A percentile compares a stretch with the other conserved stretches of the same genome.
These are phyloP conservation scores for Pseudochirops corinnae DNA, from an alignment of 2,797 vertebrate genomes.

Conservation along the genomic window DNA sequence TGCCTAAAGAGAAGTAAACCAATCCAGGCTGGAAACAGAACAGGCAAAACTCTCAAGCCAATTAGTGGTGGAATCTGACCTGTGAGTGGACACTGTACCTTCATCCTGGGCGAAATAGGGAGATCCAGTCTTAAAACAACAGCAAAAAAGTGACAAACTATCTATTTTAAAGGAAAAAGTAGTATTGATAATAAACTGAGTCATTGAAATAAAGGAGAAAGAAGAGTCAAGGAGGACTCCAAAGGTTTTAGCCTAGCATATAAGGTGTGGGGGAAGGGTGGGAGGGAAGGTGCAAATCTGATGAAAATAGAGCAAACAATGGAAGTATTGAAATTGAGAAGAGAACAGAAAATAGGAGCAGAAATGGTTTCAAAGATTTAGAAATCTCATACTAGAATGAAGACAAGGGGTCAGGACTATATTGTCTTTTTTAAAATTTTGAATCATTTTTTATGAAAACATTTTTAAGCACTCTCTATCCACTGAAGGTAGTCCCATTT, in stretches of 20 bases:
- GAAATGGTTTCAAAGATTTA: not conserved
- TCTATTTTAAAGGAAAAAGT: not conserved
- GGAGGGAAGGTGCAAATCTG: not conserved
- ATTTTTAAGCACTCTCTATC: not conserved
- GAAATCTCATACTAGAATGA: not conserved
- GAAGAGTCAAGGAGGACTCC: not conserved
- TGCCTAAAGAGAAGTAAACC: not conserved
- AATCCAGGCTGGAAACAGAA: not conserved
- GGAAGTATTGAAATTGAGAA: not conserved
- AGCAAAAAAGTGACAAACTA: not conserved
- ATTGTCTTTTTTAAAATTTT: not conserved
- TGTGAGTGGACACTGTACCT: not conserved
- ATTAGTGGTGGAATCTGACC: not conserved
- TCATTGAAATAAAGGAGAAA: not conserved
- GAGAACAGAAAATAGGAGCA: no score
- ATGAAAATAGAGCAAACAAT: not conserved
- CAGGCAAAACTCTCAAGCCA: no score
- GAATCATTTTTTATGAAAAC: not conserved
- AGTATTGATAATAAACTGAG: not conserved
- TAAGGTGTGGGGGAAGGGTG: no score
- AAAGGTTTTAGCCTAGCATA: not conserved
- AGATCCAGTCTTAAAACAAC: not conserved
- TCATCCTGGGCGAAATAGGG: not conserved
- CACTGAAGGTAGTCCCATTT: not conserved
- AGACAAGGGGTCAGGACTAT: not conserved